These are phyloP conservation scores for Leptopilina syphax DNA, from an alignment of 2,888 invertebrate species.

Conservation along the genomic window DNA sequence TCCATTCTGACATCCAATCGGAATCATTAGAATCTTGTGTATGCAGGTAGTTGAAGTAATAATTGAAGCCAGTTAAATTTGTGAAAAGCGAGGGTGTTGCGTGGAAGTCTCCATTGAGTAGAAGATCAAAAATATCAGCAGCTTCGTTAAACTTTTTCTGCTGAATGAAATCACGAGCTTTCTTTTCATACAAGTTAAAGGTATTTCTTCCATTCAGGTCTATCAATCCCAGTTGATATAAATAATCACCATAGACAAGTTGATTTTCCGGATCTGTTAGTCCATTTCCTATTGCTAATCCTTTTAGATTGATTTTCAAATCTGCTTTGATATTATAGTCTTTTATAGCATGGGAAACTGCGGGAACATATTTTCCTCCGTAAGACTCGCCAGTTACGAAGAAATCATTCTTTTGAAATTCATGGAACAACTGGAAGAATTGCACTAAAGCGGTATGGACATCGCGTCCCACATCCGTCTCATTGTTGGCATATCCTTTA, in stretches of 20 bases:
- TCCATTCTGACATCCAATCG: conserved; percentile 80
- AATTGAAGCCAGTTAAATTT: conserved; percentile 86
- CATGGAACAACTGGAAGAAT: conserved; percentile 90
- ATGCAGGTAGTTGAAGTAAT: conserved; percentile 86
- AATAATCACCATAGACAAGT: conserved; percentile 86
- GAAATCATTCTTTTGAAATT: conserved; percentile 86
- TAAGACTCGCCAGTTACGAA: conserved; percentile 95
- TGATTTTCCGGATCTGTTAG: conserved; percentile 88
- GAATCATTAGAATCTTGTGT: conserved; percentile 79
- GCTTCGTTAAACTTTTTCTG: conserved; percentile 83
- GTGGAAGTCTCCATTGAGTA: conserved; percentile 85
- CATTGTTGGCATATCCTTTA: conserved; percentile 87
- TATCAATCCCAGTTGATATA: conserved; percentile 87
- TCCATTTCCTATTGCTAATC: conserved; percentile 88
- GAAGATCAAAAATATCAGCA: conserved; percentile 84
- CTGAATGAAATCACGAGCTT: conserved; percentile 81
- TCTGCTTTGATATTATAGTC: conserved; percentile 80
- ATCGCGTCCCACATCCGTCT: conserved; percentile 88
- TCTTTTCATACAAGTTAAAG: conserved; percentile 81
- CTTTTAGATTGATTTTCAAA: conserved; percentile 84
- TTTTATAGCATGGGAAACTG: conserved; percentile 86
- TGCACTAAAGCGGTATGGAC: conserved; percentile 87
- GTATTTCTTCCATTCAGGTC: conserved; percentile 81
- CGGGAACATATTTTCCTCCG: conserved; percentile 89
- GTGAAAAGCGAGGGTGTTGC: conserved; percentile 81